A percentile compares a stretch with the other conserved stretches of the same genome.
Conservation (phyloP, 2,797 vertebrate genomes). For the Gymnoscopelus microlampas region DNA sequence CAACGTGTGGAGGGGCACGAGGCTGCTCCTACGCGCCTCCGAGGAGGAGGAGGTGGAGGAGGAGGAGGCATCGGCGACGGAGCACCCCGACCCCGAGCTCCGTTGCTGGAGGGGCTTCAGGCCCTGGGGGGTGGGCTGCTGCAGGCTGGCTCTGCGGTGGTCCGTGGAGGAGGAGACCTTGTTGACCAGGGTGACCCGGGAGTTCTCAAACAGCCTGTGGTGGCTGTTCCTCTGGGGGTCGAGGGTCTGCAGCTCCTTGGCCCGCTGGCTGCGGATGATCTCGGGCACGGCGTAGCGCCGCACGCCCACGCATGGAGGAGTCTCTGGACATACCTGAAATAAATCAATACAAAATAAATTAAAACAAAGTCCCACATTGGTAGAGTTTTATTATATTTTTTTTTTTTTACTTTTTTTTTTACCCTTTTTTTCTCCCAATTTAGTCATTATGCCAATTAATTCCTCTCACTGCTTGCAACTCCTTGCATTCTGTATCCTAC, state of each 20-base stretch:
- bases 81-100: slow-evolving; percentile 39
- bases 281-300: slow-evolving; percentile 88
- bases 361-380: too few relatives aligned
- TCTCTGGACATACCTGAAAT: slow-evolving; percentile 86
- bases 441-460: too few relatives aligned
- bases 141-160: slow-evolving; percentile 82
- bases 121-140: slow-evolving; percentile 40
- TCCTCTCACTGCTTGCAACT: too few relatives aligned
- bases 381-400: too few relatives aligned
- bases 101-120: slow-evolving; percentile 40
- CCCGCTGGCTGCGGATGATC: slow-evolving; percentile 83
- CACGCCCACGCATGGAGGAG: slow-evolving; percentile 89
- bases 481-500: too few relatives aligned
- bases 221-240: slow-evolving; percentile 72
- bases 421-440: too few relatives aligned
- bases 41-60: background rate
- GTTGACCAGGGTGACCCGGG: slow-evolving; percentile 73
- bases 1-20: slow-evolving; percentile 86
- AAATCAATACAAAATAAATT: background rate
- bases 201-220: slow-evolving; percentile 84
- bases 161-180: slow-evolving; percentile 59
- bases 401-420: too few relatives aligned
- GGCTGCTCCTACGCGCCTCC: slow-evolving; percentile 85
- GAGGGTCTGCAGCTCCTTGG: slow-evolving; percentile 68
- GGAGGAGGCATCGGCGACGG: background rate